Evolutionary conservation across 2,888 invertebrate species (phyloP).

Genomic region (Thera britannica): DNA sequence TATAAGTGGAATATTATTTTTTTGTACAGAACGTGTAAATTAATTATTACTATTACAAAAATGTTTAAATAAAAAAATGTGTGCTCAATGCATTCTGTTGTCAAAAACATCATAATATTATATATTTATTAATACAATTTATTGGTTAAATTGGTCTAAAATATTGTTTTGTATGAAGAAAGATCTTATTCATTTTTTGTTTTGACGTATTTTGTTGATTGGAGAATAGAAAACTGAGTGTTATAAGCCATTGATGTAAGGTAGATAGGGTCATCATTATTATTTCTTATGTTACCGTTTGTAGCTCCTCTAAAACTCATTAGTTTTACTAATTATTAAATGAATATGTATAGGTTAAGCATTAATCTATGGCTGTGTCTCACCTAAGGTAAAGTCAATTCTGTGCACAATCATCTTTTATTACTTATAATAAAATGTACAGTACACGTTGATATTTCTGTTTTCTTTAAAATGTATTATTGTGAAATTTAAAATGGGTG

Average conservation of each 20-base stretch:
- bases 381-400: conserved; percentile 83
- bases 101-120: background rate
- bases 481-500: conserved; percentile 75
- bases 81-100: background rate
- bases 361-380: conserved; percentile 83
- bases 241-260: background rate
- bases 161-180: too few species aligned
- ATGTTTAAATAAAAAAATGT: background rate
- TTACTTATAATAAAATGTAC: conserved; percentile 63
- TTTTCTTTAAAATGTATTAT: conserved; percentile 54
- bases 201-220: too few species aligned
- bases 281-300: conserved; percentile 8
- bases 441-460: conserved; percentile 72
- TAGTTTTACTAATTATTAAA: conserved; percentile 29
- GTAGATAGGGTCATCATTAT: conserved; percentile 10
- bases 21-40: conserved; percentile 27
- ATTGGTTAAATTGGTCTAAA: too few species aligned
- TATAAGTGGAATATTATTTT: conserved; percentile 20
- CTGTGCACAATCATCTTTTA: conserved; percentile 79
- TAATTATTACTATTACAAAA: background rate
- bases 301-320: conserved; percentile 22
- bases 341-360: conserved; percentile 53
- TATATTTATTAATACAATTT: too few species aligned
- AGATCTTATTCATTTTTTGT: too few species aligned
- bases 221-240: conserved; percentile 3